Conservation (phyloP, 2,888 invertebrate species). For the Myopa testacea region DNA sequence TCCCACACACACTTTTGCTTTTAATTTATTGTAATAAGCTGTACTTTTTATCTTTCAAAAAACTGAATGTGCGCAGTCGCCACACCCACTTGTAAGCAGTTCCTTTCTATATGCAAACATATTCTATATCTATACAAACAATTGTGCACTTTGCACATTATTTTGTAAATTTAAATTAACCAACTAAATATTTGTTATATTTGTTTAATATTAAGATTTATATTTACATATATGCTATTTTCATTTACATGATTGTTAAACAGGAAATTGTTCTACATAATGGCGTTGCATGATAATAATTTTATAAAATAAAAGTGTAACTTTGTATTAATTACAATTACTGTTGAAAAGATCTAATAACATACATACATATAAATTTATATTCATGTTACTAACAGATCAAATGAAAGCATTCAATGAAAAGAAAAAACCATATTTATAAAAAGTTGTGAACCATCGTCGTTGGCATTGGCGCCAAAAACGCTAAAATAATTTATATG, state of each 20-base stretch:
- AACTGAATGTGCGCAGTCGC: background rate
- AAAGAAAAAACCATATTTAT: conserved; percentile 15
- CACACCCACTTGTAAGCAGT: conserved; percentile 31
- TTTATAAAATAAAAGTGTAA: background rate
- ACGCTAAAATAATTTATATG: conserved; percentile 9
- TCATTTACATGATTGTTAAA: background rate
- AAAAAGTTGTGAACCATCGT: conserved; percentile 13
- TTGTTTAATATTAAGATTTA: too few relatives aligned
- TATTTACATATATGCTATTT: too few relatives aligned
- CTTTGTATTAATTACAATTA: conserved; percentile 16
- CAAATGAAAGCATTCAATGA: background rate
- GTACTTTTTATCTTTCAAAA: too few relatives aligned
- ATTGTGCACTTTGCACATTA: background rate
- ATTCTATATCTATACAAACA: conserved; percentile 1
- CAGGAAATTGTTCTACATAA: background rate
- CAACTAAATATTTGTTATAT: too few relatives aligned
- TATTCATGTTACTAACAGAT: conserved; percentile 7
- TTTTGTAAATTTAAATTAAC: conserved; percentile 3
- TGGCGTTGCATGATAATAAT: background rate
- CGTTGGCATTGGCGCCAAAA: background rate
- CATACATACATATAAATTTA: conserved; percentile 15
- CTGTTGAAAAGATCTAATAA: conserved; percentile 20
- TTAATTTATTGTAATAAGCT: too few relatives aligned
- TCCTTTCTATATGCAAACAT: conserved; percentile 24
- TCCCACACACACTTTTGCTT: too few relatives aligned